Conservation (phyloP, 2,888 invertebrate species). For the Drosophila mettleri region DNA sequence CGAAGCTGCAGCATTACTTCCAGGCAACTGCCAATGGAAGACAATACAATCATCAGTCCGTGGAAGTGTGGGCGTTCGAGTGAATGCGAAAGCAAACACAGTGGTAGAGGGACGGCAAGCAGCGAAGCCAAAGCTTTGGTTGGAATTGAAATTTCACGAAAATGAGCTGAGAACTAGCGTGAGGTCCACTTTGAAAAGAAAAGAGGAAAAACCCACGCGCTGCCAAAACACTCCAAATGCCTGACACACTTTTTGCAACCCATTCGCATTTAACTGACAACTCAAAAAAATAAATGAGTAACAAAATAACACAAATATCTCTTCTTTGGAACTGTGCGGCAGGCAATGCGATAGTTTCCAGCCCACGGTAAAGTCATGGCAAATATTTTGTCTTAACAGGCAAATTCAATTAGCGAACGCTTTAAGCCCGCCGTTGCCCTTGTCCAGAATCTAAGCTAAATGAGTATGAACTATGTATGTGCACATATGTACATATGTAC, state of each 20-base stretch:
- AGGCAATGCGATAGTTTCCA: conserved; percentile 35
- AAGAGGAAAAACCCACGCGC: conserved; percentile 24
- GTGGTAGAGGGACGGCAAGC: not conserved
- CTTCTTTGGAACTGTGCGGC: conserved; percentile 5
- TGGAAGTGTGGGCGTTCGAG: conserved; percentile 14
- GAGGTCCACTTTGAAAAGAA: conserved; percentile 14
- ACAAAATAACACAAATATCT: conserved; percentile 7
- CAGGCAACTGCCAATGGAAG: conserved; percentile 7
- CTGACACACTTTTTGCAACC: conserved; percentile 50
- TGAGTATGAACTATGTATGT: conserved; percentile 5
- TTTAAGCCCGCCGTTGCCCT: conserved; percentile 23
- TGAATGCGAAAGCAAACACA: conserved; percentile 13
- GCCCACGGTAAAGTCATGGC: conserved; percentile 52
- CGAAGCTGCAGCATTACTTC: conserved; percentile 2
- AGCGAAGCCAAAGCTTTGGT: conserved; percentile 2
- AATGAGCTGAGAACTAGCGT: conserved; percentile 17
- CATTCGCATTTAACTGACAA: conserved; percentile 5
- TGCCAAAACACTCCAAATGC: conserved; percentile 24
- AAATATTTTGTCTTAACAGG: conserved; percentile 59
- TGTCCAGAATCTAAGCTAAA: conserved; percentile 13
- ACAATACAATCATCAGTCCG: not conserved
- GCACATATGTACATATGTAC: too few relatives aligned
- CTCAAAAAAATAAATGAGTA: not conserved
- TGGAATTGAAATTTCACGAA: conserved; percentile 12
- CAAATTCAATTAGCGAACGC: conserved; percentile 71